Percentiles rank a stretch among this genome's conserved stretches.
Evolutionary conservation across 2,113 vertebrate species (phyloP).

Genomic region (Poeciliopsis occidentalis): DNA sequence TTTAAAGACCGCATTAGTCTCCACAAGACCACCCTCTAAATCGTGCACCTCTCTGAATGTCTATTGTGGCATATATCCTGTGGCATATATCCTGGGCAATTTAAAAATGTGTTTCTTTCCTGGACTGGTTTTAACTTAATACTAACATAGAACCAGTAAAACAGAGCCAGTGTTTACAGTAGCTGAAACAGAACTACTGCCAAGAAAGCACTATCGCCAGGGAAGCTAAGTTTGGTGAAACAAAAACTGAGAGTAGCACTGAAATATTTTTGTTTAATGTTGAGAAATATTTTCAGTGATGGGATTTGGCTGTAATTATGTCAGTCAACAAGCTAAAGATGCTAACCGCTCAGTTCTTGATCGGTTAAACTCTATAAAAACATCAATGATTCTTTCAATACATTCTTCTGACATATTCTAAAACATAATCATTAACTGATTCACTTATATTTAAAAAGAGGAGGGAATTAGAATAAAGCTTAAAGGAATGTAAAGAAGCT

Average conservation of each 20-base stretch:
- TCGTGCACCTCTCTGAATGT: too few species aligned
- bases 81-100: not conserved
- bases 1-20: not conserved
- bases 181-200: not conserved
- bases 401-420: not conserved
- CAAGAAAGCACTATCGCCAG: not conserved
- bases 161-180: not conserved
- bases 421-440: not conserved
- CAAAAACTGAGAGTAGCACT: not conserved
- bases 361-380: not conserved
- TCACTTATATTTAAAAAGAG: not conserved
- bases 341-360: not conserved
- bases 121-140: not conserved
- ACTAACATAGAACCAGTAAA: not conserved
- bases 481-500: not conserved
- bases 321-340: not conserved
- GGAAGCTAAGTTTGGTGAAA: not conserved
- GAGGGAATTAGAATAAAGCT: not conserved
- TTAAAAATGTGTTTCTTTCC: not conserved
- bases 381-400: too few species aligned
- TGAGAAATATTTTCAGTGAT: not conserved
- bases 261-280: not conserved
- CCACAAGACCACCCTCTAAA: not conserved
- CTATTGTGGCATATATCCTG: too few species aligned
- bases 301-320: not conserved